A percentile compares a stretch with the other conserved stretches of the same genome.
Conservation (phyloP, 2,113 vertebrate genomes). For the Orycteropus afer region DNA sequence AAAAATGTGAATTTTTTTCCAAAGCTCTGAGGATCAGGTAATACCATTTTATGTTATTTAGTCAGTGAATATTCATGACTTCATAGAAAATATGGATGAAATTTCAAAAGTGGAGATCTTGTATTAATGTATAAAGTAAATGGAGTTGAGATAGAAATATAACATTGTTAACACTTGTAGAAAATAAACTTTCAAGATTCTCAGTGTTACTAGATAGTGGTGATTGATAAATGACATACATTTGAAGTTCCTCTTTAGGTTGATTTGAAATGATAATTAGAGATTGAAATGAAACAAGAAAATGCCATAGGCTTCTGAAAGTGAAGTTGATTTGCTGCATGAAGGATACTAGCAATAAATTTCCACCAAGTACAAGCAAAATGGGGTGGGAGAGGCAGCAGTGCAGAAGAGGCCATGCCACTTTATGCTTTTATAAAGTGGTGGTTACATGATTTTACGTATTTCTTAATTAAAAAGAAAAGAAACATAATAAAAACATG, state of each 20-base stretch:
- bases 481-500: background rate
- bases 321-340: constrained; percentile 27
- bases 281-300: constrained; percentile 45
- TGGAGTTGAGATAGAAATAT: constrained; percentile 14
- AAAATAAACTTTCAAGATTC: constrained; percentile 43
- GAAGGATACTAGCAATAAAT: background rate
- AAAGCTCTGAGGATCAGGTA: background rate
- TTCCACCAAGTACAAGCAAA: background rate
- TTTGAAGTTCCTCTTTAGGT: constrained; percentile 2
- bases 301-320: background rate
- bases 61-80: background rate
- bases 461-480: background rate
- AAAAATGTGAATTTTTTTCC: background rate
- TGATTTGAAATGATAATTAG: constrained; percentile 33
- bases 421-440: background rate
- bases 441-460: background rate
- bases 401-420: accelerated
- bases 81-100: background rate
- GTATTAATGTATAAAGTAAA: background rate
- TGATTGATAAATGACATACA: constrained; percentile 58
- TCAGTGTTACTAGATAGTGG: constrained; percentile 37
- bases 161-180: background rate
- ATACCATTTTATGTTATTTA: background rate
- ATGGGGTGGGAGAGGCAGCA: background rate
- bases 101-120: constrained; percentile 29